Evolutionary conservation across 2,888 invertebrate genomes (phyloP).

Genomic region (Mythimna vitellina): DNA sequence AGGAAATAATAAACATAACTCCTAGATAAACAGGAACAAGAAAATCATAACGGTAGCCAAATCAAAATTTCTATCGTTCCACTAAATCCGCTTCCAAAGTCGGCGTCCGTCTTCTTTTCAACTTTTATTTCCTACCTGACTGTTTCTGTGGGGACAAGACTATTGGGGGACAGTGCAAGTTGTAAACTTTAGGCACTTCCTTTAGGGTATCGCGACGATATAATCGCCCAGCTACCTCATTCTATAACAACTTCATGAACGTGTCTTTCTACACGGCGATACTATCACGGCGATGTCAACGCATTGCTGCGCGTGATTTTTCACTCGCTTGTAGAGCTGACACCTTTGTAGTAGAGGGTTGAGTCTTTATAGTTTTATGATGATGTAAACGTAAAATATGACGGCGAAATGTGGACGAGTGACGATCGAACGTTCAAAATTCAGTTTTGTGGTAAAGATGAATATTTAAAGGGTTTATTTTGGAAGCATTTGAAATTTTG

Average conservation of each 20-base stretch:
- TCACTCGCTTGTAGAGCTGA: background rate
- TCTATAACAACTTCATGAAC: too few relatives aligned
- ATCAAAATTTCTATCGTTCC: constrained; percentile 44
- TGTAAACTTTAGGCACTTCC: constrained; percentile 34
- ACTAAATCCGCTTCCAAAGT: constrained; percentile 51
- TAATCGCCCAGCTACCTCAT: background rate
- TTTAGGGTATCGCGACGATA: background rate
- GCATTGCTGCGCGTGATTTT: background rate
- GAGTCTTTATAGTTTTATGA: constrained; percentile 33
- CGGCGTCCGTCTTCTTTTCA: constrained; percentile 59
- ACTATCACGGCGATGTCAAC: too few relatives aligned
- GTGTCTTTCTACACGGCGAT: too few relatives aligned
- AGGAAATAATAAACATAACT: background rate
- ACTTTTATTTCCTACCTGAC: constrained; percentile 65
- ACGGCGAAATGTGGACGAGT: constrained; percentile 20
- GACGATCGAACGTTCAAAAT: constrained; percentile 24
- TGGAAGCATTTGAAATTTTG: background rate
- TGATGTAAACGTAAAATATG: constrained; percentile 34
- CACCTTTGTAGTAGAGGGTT: background rate
- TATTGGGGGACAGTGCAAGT: constrained; percentile 47
- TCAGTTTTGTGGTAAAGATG: constrained; percentile 25
- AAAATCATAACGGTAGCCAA: constrained; percentile 36
- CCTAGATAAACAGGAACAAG: background rate
- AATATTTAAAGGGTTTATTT: background rate
- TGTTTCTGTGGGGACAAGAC: constrained; percentile 55